Base-by-base conservation (phyloP, 2,797 vertebrate species). In the Alcedo quadribrachys region DNA sequence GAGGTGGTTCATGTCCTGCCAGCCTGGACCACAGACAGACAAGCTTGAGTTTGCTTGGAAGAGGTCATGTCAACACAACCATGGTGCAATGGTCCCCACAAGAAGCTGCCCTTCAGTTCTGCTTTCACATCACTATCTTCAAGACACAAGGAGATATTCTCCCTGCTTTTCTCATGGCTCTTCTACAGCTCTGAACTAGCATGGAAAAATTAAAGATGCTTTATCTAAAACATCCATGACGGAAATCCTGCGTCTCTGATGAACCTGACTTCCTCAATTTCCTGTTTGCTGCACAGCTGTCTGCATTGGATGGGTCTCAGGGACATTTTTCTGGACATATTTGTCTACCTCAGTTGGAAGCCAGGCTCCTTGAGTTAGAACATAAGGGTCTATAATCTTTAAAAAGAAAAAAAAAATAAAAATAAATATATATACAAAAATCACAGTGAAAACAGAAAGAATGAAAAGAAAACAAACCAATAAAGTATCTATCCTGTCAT, bases 381-480 rank as follows among this genome's bases (percentile, higher is more conserved):
- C 95, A 96, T 96, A 97, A 97, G 91, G 96, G 97, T 96, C 97
- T 97, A 97, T 98, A 97, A 97, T 97, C 55, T 82, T 96, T 68
- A 30, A 93, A 80, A 86, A 67, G 87, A 86, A 95, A 92, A 96
- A 96, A 97, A 92, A 96, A 96, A 40, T 40, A 40, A 14, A 40
- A 14, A 40, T 40, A 14, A 15, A 40, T 96, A 97, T 25, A 50
- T 50, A 50, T 6, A 96, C 92, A 97, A 93, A 96, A 96, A 95
- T 97, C 96, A 94, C 91, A 97, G 96, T 96, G 90, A 97, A 98
- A 98, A 98, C 97, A 97, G 97, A 98, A 97, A 96, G 97, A 98
- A 98, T 98, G 97, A 98, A 99, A 98, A 98, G 97, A 98, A 98
- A 98, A 98, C 98, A 99, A 98, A 98, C 98, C 97, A 98, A 98